Conservation (phyloP, 2,888 invertebrate genomes). For the Drosophila mulleri region DNA sequence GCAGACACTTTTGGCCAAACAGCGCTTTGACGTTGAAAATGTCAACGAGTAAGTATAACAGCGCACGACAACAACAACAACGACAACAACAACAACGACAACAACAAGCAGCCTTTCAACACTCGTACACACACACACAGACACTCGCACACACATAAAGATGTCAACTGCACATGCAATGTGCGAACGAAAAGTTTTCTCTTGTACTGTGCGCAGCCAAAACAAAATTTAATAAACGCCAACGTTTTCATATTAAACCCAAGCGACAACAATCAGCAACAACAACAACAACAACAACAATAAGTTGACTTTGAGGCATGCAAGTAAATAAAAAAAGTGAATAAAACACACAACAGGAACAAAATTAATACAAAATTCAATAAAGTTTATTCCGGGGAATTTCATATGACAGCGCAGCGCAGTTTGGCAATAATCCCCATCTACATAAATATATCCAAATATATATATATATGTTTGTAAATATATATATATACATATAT, state of each 20-base stretch:
- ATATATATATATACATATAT: background rate
- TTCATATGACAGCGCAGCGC: conserved; percentile 61
- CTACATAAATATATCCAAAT: background rate
- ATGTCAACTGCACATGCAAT: conserved; percentile 78
- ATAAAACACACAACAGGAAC: conserved; percentile 17
- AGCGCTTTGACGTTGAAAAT: conserved; percentile 66
- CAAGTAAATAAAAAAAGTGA: conserved; percentile 29
- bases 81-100: conserved; percentile 3
- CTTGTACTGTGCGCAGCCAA: conserved; percentile 47
- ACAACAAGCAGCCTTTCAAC: conserved; percentile 36
- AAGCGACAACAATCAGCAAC: conserved; percentile 49
- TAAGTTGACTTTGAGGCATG: conserved; percentile 65
- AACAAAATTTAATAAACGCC: conserved; percentile 77
- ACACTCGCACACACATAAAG: conserved; percentile 56
- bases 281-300: conserved; percentile 37
- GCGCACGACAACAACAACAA: conserved; percentile 36
- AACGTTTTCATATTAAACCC: conserved; percentile 71
- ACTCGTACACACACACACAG: conserved; percentile 16
- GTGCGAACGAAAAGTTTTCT: conserved; percentile 61
- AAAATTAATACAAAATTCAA: conserved; percentile 75
- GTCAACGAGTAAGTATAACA: conserved; percentile 58
- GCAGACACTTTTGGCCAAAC: conserved; percentile 62
- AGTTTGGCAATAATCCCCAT: conserved; percentile 49
- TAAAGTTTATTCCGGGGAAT: conserved; percentile 69
- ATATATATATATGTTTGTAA: background rate